phyloP scores from a whole-genome alignment of 2,797 vertebrate genomes.

The Xenentodon cancila region DNA sequence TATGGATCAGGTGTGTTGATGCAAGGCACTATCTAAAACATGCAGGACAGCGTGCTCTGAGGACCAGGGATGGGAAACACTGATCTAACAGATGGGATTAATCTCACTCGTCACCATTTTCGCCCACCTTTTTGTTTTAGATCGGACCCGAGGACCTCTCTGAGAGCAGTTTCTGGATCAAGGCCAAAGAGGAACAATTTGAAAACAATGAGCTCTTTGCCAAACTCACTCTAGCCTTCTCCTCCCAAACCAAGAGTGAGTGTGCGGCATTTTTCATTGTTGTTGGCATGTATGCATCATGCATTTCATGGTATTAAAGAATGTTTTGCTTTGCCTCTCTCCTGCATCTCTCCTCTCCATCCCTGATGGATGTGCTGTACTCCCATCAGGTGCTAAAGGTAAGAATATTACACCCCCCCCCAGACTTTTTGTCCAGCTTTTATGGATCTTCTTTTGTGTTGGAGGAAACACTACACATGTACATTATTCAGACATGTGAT shows the following conservation, averaged over 20 bases:
- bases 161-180: constrained; percentile 89
- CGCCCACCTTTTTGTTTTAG: constrained; percentile 64
- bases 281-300: constrained; percentile 11
- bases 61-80: no score
- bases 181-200: constrained; percentile 86
- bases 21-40: no score
- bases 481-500: constrained; percentile 66
- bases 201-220: constrained; percentile 91
- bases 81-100: constrained; percentile 21
- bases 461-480: constrained; percentile 53
- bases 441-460: constrained; percentile 25
- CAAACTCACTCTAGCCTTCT: constrained; percentile 89
- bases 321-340: constrained; percentile 27
- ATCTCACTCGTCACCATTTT: constrained; percentile 17
- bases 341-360: background rate
- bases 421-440: constrained; percentile 25
- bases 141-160: constrained; percentile 86
- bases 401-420: constrained; percentile 59
- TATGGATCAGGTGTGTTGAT: no score
- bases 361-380: constrained; percentile 31
- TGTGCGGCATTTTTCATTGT: constrained; percentile 40
- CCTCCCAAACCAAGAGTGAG: constrained; percentile 90
- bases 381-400: constrained; percentile 81
- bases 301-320: constrained; percentile 44
- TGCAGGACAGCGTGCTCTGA: no score